Percentiles rank a stretch among this genome's conserved stretches.
These are phyloP conservation scores for Drosophila neoperkinsi DNA, from an alignment of 2,888 invertebrate genomes.

Conservation along the genomic window DNA sequence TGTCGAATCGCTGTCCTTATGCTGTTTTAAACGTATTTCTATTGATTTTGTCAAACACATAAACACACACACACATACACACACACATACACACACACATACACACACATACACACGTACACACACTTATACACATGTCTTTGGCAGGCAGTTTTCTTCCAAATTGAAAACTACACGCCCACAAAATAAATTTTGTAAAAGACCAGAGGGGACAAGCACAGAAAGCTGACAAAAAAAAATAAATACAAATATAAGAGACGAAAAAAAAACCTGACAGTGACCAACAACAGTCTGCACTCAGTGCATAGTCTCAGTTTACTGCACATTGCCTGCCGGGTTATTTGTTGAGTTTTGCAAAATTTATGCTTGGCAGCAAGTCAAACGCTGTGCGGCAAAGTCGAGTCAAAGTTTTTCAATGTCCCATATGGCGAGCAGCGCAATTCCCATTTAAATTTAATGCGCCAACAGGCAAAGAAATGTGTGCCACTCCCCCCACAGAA, in stretches of 20 bases:
- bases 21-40: conserved; percentile 63
- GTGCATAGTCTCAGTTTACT: conserved; percentile 25
- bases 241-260: conserved; percentile 6
- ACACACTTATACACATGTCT: conserved; percentile 12
- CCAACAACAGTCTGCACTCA: conserved; percentile 55
- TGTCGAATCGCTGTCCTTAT: conserved; percentile 52
- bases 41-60: conserved; percentile 66
- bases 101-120: background rate
- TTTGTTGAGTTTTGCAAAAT: conserved; percentile 78
- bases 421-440: conserved; percentile 54
- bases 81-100: conserved; percentile 8
- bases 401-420: conserved; percentile 43
- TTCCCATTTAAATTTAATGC: conserved; percentile 81
- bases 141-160: conserved; percentile 63
- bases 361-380: conserved; percentile 81
- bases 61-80: background rate
- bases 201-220: conserved; percentile 19
- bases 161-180: conserved; percentile 78
- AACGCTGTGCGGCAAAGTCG: conserved; percentile 53
- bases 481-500: conserved; percentile 2
- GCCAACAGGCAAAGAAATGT: conserved; percentile 77
- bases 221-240: background rate
- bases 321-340: conserved; percentile 50
- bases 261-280: conserved; percentile 60
- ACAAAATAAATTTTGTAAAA: conserved; percentile 70